Base-by-base conservation (phyloP, 2,888 invertebrate species). In the Lamproptera curius region DNA sequence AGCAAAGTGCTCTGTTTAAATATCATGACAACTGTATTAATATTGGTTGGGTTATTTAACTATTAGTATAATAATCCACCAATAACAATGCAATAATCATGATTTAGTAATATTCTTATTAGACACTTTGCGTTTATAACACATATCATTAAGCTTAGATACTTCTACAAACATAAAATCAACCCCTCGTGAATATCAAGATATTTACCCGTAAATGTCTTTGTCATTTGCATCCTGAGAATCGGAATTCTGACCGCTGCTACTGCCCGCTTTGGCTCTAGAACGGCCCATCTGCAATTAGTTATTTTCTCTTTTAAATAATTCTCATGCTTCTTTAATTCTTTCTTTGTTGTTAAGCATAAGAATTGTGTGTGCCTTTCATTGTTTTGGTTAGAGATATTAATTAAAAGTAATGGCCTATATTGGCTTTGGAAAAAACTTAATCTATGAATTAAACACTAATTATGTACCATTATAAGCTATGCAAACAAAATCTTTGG, bases 141-240 rank as follows among this genome's bases (percentile, higher is more conserved):
- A n/a, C n/a, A n/a, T n/a, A n/a, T n/a, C n/a, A n/a, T n/a, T n/a
- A n/a, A n/a, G n/a, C n/a, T n/a, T n/a, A n/a, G n/a, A n/a, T n/a
- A n/a, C n/a, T n/a, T n/a, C n/a, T n/a, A 23, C 23, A 23, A 23
- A 23, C 4, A 23, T 23, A 6, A 23, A 10, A 6, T 10, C 10
- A 5, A 10, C 6, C 16, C 35, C 11, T 13, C 10, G 17, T 31
- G 17, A 16, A 39, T 28, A 39, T 11, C 14, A 8, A 50, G 55
- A 79, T 81, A 83, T 74, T 86, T 87, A 87, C 87, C 87, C 74
- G 70, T 85, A 73, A 74, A 87, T 76, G 64, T 77, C 76, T 81
- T 79, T 84, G 67, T 85, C 86, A 70, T 62, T 68, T 56, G 67
- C 54, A 52, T 82, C 84, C 65, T 69, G 71, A 59, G 64, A 68